Conservation (phyloP, 2,113 vertebrate species). For the Heterocephalus glaber region DNA sequence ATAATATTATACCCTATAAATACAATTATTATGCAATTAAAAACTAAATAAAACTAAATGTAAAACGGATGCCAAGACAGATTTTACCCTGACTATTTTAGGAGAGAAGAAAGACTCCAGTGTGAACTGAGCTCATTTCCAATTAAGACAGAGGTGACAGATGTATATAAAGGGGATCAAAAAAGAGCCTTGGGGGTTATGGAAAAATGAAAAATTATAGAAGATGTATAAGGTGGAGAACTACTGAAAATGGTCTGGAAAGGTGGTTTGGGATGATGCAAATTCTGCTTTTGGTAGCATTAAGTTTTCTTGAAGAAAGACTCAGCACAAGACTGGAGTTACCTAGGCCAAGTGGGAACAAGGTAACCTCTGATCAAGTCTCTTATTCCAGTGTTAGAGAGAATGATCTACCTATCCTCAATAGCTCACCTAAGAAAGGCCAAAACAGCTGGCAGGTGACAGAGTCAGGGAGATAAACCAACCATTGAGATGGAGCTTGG, state of each 20-base stretch:
- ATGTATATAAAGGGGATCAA: neutral
- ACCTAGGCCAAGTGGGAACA: neutral
- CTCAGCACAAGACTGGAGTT: too few species aligned
- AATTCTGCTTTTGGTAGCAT: neutral
- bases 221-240: neutral
- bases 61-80: neutral
- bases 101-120: too few species aligned
- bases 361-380: neutral
- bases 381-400: neutral
- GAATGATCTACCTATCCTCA: neutral
- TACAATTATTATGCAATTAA: neutral
- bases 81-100: neutral
- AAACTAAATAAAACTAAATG: neutral
- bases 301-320: neutral
- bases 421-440: neutral
- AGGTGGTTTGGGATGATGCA: neutral
- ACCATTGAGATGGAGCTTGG: neutral
- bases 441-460: neutral
- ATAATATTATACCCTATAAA: neutral
- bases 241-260: neutral
- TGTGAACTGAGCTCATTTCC: neutral
- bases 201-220: neutral
- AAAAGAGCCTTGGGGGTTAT: too few species aligned
- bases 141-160: neutral
- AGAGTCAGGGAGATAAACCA: neutral